phyloP scores from a whole-genome alignment of 2,888 invertebrate genomes.

The Andrena praecox region DNA sequence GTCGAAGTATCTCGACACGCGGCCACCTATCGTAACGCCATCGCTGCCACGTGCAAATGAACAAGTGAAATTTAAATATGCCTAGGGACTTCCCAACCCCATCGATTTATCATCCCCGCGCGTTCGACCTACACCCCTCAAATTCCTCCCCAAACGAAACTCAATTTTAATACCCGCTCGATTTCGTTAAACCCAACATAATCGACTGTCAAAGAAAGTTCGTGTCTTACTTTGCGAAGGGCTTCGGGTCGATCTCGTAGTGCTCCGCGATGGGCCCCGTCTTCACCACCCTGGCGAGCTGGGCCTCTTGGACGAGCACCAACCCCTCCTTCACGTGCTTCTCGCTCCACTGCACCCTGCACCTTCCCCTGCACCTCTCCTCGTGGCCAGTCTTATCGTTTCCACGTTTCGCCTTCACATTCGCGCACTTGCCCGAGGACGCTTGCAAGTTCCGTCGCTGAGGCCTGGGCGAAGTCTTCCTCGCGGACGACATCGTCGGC shows the following conservation, averaged over 20 bases:
- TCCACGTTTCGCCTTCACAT: conserved; percentile 63
- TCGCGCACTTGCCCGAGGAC: conserved; percentile 71
- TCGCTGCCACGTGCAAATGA: background rate
- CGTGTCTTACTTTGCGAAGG: conserved; percentile 85
- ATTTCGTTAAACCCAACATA: background rate
- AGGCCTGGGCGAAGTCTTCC: conserved; percentile 81
- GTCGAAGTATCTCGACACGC: background rate
- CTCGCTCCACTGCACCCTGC: conserved; percentile 85
- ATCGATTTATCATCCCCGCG: background rate
- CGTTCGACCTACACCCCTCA: background rate
- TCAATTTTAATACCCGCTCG: background rate
- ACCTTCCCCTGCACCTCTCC: conserved; percentile 81
- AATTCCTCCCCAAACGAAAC: background rate
- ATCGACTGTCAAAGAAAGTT: background rate
- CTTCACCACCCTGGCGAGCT: conserved; percentile 85
- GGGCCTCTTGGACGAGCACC: conserved; percentile 85
- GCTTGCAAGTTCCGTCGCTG: conserved; percentile 78
- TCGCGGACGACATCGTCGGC: conserved; percentile 81
- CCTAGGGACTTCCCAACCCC: background rate
- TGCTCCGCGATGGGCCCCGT: conserved; percentile 86
- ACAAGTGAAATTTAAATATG: background rate
- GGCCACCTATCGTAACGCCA: background rate
- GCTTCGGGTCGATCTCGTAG: conserved; percentile 86
- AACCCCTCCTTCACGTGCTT: conserved; percentile 85
- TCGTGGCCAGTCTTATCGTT: conserved; percentile 62